phyloP scores from a whole-genome alignment of 1,140 invertebrate genomes.

The Bombus pascuorum region DNA sequence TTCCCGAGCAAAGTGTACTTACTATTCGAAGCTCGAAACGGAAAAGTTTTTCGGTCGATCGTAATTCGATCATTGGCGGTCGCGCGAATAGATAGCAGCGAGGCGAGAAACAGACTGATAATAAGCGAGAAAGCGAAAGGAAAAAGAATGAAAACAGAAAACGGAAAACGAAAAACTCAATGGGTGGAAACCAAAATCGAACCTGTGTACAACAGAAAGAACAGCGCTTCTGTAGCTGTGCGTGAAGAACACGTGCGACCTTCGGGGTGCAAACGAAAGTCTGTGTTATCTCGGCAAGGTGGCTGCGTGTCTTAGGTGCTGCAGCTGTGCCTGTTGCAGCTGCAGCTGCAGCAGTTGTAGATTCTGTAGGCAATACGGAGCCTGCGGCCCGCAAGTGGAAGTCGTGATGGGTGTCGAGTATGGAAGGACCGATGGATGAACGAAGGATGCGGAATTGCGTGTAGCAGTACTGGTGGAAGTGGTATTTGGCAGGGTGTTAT shows the following conservation, averaged over 20 bases:
- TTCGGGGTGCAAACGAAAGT: slow-evolving; percentile 54
- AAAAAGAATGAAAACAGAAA: not conserved
- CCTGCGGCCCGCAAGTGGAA: slow-evolving; percentile 33
- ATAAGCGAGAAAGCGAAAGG: not conserved
- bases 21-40: not conserved
- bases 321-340: slow-evolving; percentile 72
- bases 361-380: slow-evolving; percentile 68
- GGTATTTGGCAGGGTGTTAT: slow-evolving; percentile 8
- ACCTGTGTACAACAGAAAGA: slow-evolving; percentile 81
- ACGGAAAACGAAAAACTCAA: slow-evolving; percentile 29
- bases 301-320: slow-evolving; percentile 73
- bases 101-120: not conserved
- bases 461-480: slow-evolving; percentile 26
- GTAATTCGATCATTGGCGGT: not conserved
- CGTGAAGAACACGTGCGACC: slow-evolving; percentile 57
- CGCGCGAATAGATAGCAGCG: not conserved
- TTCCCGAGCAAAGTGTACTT: no score
- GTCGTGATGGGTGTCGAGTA: slow-evolving; percentile 34
- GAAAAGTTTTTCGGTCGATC: slow-evolving; percentile 15
- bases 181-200: slow-evolving; percentile 77
- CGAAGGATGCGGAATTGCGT: slow-evolving; percentile 58
- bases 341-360: slow-evolving; percentile 71
- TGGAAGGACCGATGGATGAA: slow-evolving; percentile 59
- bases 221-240: slow-evolving; percentile 71
- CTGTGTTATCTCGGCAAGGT: slow-evolving; percentile 77